A percentile compares a stretch with the other conserved stretches of the same genome.
phyloP scores from a whole-genome alignment of 2,888 invertebrate genomes.

The Autographa gamma region DNA sequence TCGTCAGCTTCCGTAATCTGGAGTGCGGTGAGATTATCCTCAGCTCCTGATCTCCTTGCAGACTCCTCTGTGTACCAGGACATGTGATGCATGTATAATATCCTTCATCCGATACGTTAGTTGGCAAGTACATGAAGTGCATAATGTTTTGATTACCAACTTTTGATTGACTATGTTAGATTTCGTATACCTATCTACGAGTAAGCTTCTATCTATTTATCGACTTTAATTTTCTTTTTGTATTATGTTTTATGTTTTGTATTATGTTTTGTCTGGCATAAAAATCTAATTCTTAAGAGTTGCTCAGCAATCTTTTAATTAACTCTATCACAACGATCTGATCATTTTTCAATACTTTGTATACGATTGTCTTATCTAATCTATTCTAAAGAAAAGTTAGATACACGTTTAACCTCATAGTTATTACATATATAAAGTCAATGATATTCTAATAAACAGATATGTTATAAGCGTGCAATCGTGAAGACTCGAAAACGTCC shows the following conservation, averaged over 20 bases:
- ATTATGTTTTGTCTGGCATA: no score
- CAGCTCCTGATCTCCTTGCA: not conserved
- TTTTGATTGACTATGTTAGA: not conserved
- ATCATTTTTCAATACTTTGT: not conserved
- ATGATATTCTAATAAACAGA: no score
- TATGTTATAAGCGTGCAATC: no score
- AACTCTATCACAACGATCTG: not conserved
- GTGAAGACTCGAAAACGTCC: no score
- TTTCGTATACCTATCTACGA: not conserved
- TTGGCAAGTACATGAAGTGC: conserved; percentile 12
- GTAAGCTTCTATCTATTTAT: not conserved
- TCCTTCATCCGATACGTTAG: conserved; percentile 9
- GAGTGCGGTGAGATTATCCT: conserved; percentile 24
- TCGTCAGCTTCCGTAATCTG: not conserved
- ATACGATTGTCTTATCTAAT: not conserved
- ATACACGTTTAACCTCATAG: conserved; percentile 23
- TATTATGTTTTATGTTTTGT: no score
- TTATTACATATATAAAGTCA: conserved; percentile 43
- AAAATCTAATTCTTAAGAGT: not conserved
- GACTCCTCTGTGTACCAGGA: conserved; percentile 11
- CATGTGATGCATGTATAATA: conserved; percentile 9
- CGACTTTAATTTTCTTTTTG: no score
- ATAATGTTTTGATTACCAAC: not conserved
- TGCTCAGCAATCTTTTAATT: not conserved
- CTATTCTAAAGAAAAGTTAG: not conserved